Percentiles rank a stretch among this genome's conserved stretches.
These are phyloP conservation scores for Anabacerthia variegaticeps DNA, from an alignment of 2,797 vertebrate species.

Conservation along the genomic window DNA sequence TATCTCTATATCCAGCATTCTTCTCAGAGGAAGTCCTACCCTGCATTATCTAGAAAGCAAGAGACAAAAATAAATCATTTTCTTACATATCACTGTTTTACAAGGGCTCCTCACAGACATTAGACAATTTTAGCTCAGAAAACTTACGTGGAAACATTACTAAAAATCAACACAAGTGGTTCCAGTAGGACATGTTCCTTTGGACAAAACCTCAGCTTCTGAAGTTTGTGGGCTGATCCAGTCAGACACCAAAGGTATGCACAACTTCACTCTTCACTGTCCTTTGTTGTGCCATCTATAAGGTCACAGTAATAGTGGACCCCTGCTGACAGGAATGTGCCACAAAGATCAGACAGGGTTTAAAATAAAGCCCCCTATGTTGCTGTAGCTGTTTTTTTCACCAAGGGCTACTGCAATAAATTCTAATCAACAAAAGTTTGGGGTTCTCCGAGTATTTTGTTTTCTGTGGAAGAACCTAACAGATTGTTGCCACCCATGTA, in stretches of 20 bases:
- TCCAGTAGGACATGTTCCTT: neutral
- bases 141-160: neutral
- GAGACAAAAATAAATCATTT: neutral
- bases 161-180: neutral
- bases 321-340: accelerated
- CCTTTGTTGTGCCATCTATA: neutral
- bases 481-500: neutral
- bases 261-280: neutral
- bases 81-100: neutral
- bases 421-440: neutral
- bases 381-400: neutral
- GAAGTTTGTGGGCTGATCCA: neutral
- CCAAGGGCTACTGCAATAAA: neutral
- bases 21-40: neutral
- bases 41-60: neutral
- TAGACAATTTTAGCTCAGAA: neutral
- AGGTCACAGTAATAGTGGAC: neutral
- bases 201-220: neutral
- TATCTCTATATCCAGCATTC: neutral
- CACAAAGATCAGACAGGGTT: neutral
- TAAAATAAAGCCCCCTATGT: neutral
- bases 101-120: neutral
- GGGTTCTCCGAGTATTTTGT: neutral
- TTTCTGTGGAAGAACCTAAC: neutral
- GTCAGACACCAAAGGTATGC: neutral